Base-by-base conservation (phyloP, 2,888 invertebrate genomes). In the Drosophila infuscata region DNA sequence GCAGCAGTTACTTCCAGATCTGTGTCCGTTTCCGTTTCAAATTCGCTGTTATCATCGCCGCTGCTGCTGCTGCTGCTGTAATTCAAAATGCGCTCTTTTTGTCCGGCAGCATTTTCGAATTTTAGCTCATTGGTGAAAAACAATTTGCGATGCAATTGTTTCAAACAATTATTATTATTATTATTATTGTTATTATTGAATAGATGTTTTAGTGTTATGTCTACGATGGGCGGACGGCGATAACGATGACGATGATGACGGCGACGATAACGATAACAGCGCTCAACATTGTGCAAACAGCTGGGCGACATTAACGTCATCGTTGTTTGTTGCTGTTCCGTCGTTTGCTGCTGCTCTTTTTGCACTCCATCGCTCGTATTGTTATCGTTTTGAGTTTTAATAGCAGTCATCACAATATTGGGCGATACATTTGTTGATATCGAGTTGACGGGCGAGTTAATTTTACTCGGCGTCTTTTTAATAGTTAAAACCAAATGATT, bases 401-500 rank as follows among this genome's bases (percentile, higher is more conserved):
- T 15, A 8, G 20, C 8, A 8, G 46, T 15, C 8, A 15, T 32
- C 46, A 25, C 35, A 11, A 73, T 63, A 30, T 62, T 59, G 1
- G 88, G 81, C 11, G 89, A 86, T 11, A 70, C 69, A 29, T 46
- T 25, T 46, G 74, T 75, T 36, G 82, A 77, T 17, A 84, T 71
- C 4, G 89, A 87, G 29, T 83, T 87, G 9, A 82, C 83, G 3
- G 91, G 83, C 0, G 91, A 91, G 65, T 87, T 89, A 0, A 83
- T 83, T 83, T 92, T 91, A 58, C 85, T 91, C 17, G 92, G 91
- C 7, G 91, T 92, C 77, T 93, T 93, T 46, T 92, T 92, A 54
- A 93, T 92, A 15, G 92, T 92, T 65, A 93, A 54, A 1, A 92
- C 91, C 36, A 92, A 92, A 61, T 92, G 92, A 76, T 91, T 91